Percentiles rank a stretch among this genome's conserved stretches.
Conservation (phyloP, 2,888 invertebrate genomes). For the Hirtodrosophila confusa region DNA sequence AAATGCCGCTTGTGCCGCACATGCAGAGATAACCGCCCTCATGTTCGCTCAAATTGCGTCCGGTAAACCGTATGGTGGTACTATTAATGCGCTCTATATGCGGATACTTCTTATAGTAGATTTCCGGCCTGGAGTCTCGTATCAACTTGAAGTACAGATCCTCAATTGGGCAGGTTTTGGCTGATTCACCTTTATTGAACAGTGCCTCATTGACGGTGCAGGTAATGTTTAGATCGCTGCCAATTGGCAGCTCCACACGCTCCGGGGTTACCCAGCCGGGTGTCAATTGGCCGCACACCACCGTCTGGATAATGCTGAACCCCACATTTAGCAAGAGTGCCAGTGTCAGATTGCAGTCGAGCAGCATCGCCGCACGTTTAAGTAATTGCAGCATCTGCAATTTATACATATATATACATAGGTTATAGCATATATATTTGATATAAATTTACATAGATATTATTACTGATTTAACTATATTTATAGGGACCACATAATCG, state of each 20-base stretch:
- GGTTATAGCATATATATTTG: background rate
- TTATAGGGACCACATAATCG: conserved; percentile 13
- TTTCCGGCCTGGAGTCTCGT: conserved; percentile 17
- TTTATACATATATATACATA: background rate
- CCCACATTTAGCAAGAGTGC: too few species aligned
- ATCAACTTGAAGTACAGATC: conserved; percentile 67
- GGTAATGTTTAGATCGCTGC: conserved; percentile 76
- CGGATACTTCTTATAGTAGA: conserved; percentile 3
- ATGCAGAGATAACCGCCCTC: conserved; percentile 71
- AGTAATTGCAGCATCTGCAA: conserved; percentile 24
- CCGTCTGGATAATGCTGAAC: conserved; percentile 5
- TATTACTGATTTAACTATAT: conserved; percentile 12
- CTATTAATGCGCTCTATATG: conserved; percentile 55
- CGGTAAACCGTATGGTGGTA: conserved; percentile 72
- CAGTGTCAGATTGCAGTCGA: too few species aligned
- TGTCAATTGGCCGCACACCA: conserved; percentile 12
- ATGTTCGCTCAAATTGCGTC: conserved; percentile 67
- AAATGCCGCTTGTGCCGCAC: conserved; percentile 73
- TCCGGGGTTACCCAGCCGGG: conserved; percentile 74
- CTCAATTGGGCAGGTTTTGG: conserved; percentile 55
- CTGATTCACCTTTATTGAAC: conserved; percentile 20
- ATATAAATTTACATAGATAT: conserved; percentile 8
- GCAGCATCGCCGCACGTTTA: background rate
- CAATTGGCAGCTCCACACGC: conserved; percentile 69
- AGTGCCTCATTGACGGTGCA: conserved; percentile 75